Percentiles rank a stretch among this genome's conserved stretches.
These are phyloP conservation scores for Sebastes miniatus DNA, from an alignment of 2,797 vertebrate genomes.

Conservation along the genomic window DNA sequence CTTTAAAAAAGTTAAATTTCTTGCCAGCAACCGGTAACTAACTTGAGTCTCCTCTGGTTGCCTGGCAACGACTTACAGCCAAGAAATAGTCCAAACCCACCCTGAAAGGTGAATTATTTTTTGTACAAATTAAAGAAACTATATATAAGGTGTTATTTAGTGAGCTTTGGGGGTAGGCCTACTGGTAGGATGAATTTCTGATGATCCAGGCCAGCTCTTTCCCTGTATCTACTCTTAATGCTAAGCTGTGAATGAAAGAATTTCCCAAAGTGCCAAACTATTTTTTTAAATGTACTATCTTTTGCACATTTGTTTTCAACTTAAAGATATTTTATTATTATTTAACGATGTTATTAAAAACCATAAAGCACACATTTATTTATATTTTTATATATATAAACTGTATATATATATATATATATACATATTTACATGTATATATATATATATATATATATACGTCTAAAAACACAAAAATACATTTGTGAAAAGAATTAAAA, in stretches of 20 bases:
- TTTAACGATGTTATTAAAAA: too few relatives aligned
- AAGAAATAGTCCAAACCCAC: neutral
- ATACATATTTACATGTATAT: fast-evolving
- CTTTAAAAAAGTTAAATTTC: neutral
- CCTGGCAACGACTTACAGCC: neutral
- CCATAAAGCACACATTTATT: too few relatives aligned
- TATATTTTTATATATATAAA: neutral
- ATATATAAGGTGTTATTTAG: neutral
- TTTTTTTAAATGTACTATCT: neutral
- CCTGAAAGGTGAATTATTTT: too few relatives aligned
- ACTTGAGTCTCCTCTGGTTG: neutral
- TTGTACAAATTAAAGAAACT: neutral
- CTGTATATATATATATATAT: neutral
- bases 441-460: neutral
- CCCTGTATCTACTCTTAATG: neutral
- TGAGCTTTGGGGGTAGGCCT: neutral
- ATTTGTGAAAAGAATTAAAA: neutral
- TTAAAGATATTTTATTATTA: neutral
- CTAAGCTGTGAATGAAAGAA: neutral
- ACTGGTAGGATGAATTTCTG: neutral
- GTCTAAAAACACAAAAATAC: neutral
- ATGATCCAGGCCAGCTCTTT: neutral
- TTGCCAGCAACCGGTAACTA: neutral
- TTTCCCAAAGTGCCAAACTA: neutral
- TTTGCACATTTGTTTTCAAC: neutral